Conservation (phyloP, 2,113 vertebrate genomes). For the Oplegnathus fasciatus region DNA sequence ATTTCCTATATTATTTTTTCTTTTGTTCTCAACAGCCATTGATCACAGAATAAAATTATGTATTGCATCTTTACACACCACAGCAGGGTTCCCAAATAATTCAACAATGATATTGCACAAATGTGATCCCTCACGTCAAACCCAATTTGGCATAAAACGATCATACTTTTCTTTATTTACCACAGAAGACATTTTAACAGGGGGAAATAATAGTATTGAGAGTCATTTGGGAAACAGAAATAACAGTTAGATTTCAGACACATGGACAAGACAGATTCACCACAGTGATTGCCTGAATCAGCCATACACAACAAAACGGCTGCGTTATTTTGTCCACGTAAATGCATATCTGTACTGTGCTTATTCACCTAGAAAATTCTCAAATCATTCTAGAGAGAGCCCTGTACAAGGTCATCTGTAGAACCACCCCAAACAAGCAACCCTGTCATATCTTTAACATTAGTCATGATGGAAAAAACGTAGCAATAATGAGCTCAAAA, state of each 20-base stretch:
- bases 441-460: background rate
- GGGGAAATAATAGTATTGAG: background rate
- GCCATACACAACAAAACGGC: background rate
- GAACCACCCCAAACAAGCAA: background rate
- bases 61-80: background rate
- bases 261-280: background rate
- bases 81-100: background rate
- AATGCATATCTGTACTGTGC: background rate
- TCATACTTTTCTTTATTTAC: background rate
- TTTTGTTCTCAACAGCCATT: background rate
- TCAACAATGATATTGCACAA: background rate
- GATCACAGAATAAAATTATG: background rate
- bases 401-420: background rate
- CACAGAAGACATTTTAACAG: background rate
- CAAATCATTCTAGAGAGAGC: background rate
- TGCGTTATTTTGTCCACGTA: background rate
- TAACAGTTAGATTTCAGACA: background rate
- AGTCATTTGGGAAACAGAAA: background rate
- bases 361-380: background rate
- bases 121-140: background rate
- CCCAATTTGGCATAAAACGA: background rate
- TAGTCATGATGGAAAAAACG: background rate
- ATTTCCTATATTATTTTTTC: background rate
- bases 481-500: background rate
- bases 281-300: background rate